Conservation (phyloP, 2,113 vertebrate species). For the Gymnogyps californianus region DNA sequence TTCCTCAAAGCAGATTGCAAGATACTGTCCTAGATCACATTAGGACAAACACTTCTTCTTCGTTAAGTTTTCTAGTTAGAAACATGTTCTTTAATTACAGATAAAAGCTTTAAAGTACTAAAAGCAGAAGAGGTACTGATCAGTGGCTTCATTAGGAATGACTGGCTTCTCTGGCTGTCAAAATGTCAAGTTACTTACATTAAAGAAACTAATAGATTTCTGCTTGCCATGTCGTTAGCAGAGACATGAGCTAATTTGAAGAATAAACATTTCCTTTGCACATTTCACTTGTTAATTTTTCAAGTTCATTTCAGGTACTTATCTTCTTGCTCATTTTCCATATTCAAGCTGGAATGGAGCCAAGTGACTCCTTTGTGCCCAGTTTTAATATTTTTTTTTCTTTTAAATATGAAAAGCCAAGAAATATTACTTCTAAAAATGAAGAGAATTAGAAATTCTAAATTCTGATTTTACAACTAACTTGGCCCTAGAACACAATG, state of each 20-base stretch:
- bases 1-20: background rate
- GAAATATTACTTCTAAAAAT: background rate
- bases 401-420: background rate
- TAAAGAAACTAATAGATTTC: background rate
- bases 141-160: background rate
- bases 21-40: background rate
- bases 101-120: background rate
- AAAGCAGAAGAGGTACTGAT: background rate
- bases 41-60: background rate
- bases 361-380: background rate
- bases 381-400: background rate
- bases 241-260: background rate
- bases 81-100: background rate
- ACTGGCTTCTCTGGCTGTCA: conserved; percentile 13
- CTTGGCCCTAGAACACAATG: background rate
- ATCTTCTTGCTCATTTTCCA: background rate
- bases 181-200: conserved; percentile 12
- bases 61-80: background rate
- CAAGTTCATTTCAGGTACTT: background rate
- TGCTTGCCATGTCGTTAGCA: background rate
- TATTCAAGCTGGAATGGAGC: background rate
- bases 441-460: background rate
- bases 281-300: background rate
- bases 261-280: background rate
- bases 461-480: background rate